phyloP scores from a whole-genome alignment of 1,140 invertebrate species.

The Antheraea mylitta region DNA sequence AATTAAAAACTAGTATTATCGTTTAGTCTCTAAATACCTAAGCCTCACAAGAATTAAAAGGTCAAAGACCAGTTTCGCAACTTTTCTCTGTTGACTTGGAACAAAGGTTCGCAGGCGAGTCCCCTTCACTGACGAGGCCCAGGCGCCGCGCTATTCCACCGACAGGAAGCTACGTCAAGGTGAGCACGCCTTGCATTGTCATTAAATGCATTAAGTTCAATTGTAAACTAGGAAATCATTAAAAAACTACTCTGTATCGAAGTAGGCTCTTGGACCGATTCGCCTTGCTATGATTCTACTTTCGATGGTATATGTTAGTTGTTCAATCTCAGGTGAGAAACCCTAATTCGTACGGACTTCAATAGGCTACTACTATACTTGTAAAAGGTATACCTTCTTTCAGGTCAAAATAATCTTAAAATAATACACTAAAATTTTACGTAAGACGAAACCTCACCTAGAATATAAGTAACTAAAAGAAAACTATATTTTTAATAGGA shows the following conservation, averaged over 20 bases:
- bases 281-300: too few relatives aligned
- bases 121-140: constrained; percentile 49
- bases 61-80: constrained; percentile 60
- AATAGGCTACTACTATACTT: too few relatives aligned
- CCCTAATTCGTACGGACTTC: too few relatives aligned
- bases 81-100: constrained; percentile 49
- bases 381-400: too few relatives aligned
- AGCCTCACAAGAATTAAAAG: constrained; percentile 30
- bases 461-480: too few relatives aligned
- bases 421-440: too few relatives aligned
- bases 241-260: not conserved
- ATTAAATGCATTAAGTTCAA: constrained; percentile 23
- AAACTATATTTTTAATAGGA: too few relatives aligned
- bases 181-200: constrained; percentile 29
- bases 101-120: constrained; percentile 45
- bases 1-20: not conserved
- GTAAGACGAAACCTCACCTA: too few relatives aligned
- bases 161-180: constrained; percentile 58
- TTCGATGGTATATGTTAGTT: too few relatives aligned
- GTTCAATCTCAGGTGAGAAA: too few relatives aligned
- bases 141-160: constrained; percentile 26
- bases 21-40: not conserved
- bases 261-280: not conserved
- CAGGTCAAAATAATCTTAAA: too few relatives aligned
- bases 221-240: constrained; percentile 17